Conservation (phyloP, 2,888 invertebrate genomes). For the Argyra leucocephala region DNA sequence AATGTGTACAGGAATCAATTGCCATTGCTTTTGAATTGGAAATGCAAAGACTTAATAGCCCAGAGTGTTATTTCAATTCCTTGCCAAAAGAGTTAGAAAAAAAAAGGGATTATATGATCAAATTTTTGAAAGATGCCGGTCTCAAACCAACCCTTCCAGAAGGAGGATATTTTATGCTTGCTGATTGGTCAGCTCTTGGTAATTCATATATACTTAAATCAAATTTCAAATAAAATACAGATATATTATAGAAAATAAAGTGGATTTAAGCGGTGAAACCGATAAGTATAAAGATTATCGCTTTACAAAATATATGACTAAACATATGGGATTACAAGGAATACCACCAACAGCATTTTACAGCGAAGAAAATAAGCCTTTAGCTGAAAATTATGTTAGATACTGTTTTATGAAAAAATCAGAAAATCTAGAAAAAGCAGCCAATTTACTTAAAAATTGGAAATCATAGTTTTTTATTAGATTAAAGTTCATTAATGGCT, state of each 20-base stretch:
- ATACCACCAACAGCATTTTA: conserved; percentile 96
- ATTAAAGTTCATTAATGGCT: too few species aligned
- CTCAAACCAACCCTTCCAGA: conserved; percentile 89
- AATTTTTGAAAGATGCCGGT: conserved; percentile 65
- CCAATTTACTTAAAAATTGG: conserved; percentile 56
- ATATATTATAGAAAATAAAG: conserved; percentile 49
- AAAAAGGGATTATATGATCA: conserved; percentile 72
- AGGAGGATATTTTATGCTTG: conserved; percentile 95
- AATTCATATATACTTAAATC: conserved; percentile 25
- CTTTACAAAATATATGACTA: conserved; percentile 93
- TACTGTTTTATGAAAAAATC: conserved; percentile 93
- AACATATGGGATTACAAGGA: conserved; percentile 80
- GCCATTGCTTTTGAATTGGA: conserved; percentile 84
- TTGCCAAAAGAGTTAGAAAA: conserved; percentile 62
- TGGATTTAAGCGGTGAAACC: conserved; percentile 57
- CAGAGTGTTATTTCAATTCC: conserved; percentile 74
- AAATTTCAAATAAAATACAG: not conserved
- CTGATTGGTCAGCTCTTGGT: conserved; percentile 78
- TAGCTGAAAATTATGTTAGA: conserved; percentile 78
- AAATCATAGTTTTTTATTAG: too few species aligned
- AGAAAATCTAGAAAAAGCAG: conserved; percentile 58
- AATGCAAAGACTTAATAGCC: conserved; percentile 54
- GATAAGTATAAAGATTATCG: conserved; percentile 76
- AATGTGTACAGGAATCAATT: conserved; percentile 64
- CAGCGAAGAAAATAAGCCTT: conserved; percentile 60